These are phyloP conservation scores for Eulithis prunata DNA, from an alignment of 2,888 invertebrate species.

Conservation along the genomic window DNA sequence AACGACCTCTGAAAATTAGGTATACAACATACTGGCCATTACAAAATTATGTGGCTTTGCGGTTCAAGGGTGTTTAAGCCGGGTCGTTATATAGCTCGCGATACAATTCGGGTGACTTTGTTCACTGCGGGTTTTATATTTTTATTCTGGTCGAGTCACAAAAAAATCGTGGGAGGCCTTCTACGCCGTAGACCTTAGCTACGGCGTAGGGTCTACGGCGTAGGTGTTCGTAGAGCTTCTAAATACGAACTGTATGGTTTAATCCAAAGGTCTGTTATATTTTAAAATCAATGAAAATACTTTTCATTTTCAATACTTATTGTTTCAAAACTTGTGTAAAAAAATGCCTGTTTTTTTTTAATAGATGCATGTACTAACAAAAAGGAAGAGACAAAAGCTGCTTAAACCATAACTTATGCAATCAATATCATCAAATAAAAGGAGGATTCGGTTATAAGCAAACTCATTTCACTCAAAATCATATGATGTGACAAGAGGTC, in stretches of 20 bases:
- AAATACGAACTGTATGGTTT: not conserved
- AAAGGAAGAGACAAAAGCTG: too few species aligned
- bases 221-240: conserved; percentile 11
- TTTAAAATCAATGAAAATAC: too few species aligned
- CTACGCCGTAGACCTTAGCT: too few species aligned
- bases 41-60: conserved; percentile 43
- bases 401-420: not conserved
- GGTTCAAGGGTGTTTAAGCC: conserved; percentile 39
- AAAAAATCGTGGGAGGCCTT: not conserved
- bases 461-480: conserved; percentile 10
- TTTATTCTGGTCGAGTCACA: conserved; percentile 27
- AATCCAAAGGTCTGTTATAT: too few species aligned
- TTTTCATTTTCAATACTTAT: too few species aligned
- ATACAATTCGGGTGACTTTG: conserved; percentile 34
- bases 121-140: conserved; percentile 29
- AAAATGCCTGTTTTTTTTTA: too few species aligned
- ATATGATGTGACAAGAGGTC: conserved; percentile 12
- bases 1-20: conserved; percentile 37
- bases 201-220: conserved; percentile 16
- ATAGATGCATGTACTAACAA: too few species aligned
- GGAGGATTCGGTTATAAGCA: conserved; percentile 4
- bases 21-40: conserved; percentile 24
- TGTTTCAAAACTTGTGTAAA: too few species aligned
- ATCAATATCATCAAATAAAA: conserved; percentile 6
- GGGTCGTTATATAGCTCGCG: conserved; percentile 39